phyloP scores from a whole-genome alignment of 2,888 invertebrate genomes.

The Dryococelus australis region DNA sequence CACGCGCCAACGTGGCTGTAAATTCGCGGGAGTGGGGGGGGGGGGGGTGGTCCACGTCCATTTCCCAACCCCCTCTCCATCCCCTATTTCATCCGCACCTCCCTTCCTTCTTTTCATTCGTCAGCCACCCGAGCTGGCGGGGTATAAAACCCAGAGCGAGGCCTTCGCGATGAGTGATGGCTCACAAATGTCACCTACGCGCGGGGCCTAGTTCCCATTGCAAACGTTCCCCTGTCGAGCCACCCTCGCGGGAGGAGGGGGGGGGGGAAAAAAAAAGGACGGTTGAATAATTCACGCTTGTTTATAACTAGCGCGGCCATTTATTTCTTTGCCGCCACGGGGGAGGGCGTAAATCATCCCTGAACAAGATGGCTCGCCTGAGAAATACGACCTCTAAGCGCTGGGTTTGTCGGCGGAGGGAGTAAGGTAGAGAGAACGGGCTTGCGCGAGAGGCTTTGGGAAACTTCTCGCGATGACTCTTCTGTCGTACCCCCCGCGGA shows the following conservation, averaged over 20 bases:
- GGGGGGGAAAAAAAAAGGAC: not conserved
- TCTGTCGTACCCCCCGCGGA: not conserved
- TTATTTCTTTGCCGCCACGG: not conserved
- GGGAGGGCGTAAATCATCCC: not conserved
- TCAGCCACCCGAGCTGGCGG: too few relatives aligned
- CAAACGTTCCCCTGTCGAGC: not conserved
- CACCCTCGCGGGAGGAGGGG: not conserved
- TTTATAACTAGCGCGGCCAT: not conserved
- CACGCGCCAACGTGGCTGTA: too few relatives aligned
- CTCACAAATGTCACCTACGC: conserved; percentile 8
- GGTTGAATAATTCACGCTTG: conserved; percentile 9
- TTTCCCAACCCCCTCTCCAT: too few relatives aligned
- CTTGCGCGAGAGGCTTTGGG: not conserved
- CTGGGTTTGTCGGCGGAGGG: not conserved
- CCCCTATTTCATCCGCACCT: too few relatives aligned
- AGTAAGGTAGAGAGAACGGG: too few relatives aligned
- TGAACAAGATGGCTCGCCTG: not conserved
- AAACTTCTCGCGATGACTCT: not conserved
- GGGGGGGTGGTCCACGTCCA: too few relatives aligned
- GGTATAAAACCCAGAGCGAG: not conserved
- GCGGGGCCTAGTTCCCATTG: not conserved
- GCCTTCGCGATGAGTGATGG: not conserved
- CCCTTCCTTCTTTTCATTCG: too few relatives aligned
- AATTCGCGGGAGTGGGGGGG: too few relatives aligned
- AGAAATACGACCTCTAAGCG: conserved; percentile 16